Evolutionary conservation across 2,888 invertebrate genomes (phyloP), one percentile per base, ranked within the genome.

Genomic region (Hyles lineata): DNA sequence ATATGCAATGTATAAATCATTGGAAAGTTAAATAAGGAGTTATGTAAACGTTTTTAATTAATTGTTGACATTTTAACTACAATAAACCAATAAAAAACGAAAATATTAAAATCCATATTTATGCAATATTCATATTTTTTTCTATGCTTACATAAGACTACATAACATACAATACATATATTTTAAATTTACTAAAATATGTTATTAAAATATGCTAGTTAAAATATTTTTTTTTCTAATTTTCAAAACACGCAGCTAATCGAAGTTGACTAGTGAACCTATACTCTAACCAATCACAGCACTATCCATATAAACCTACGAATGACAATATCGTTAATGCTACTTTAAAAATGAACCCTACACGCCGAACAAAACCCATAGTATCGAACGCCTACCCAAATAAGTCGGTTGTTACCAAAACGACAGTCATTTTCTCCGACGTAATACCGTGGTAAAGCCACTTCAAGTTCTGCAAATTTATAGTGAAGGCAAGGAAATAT

Each of bases 381-480:
- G 71, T 75, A 75, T 58, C 60, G 74, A 78, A 70, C 72, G 75
- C 78, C 89, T 87, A 83, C 85, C 80, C 43, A 88, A 92, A 86
- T 83, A 63, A 75, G 86, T 78, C 83, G 89, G 85, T 77, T 92
- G 83, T 80, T 83, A 87, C 82, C 82, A 83, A 88, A 88, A 87
- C 89, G 90, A 89, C 86, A 84, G 89, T 88, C 89, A 89, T 89
- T 87, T 86, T 89, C 87, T 84, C 86, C 88, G 86, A 89, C 87
- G 88, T 88, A 90, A 88, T 90, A 87, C 87, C 89, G 81, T 84
- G 89, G 92, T 91, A 90, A 85, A 88, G 84, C 86, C 87, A 89
- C 91, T 89, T 90, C 89, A 87, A 92, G 91, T 91, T 92, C 90
- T 92, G 92, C 92, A 90, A 92, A 91, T 85, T 87, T 86, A 83